A percentile compares a stretch with the other conserved stretches of the same genome.
phyloP scores from a whole-genome alignment of 2,113 vertebrate species.

The Triplophysa siluroides region DNA sequence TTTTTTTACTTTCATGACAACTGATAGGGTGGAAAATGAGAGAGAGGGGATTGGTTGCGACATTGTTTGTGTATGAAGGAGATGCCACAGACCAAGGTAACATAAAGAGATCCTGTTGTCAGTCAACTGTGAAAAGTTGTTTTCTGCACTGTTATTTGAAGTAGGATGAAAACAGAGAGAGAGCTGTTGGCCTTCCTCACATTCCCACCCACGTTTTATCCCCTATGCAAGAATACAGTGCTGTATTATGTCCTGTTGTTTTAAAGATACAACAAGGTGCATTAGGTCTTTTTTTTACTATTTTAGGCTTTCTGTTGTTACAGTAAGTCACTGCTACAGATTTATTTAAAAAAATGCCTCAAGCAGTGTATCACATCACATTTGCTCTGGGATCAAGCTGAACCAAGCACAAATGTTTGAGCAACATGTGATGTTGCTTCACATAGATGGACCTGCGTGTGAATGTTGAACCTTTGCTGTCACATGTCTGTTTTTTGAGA shows the following conservation, averaged over 20 bases:
- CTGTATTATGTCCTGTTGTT: not conserved
- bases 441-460: not conserved
- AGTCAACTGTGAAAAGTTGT: conserved; percentile 61
- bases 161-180: conserved; percentile 11
- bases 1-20: conserved; percentile 59
- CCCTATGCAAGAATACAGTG: not conserved
- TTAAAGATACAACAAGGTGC: not conserved
- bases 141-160: conserved; percentile 53
- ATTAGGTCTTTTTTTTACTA: not conserved
- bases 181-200: conserved; percentile 5
- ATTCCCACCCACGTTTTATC: conserved; percentile 17
- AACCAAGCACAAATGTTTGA: conserved; percentile 19
- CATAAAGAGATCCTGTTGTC: conserved; percentile 53
- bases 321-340: not conserved
- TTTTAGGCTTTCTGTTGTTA: not conserved
- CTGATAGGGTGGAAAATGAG: conserved; percentile 50
- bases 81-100: conserved; percentile 44
- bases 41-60: conserved; percentile 49
- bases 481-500: too few species aligned
- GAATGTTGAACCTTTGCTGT: too few species aligned
- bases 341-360: conserved; percentile 4
- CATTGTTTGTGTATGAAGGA: conserved; percentile 27
- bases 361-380: conserved; percentile 15
- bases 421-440: conserved; percentile 11
- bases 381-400: not conserved